Evolutionary conservation across 2,113 vertebrate genomes (phyloP), one percentile per base, ranked within the genome.

Genomic region (Burhinus oedicnemus): DNA sequence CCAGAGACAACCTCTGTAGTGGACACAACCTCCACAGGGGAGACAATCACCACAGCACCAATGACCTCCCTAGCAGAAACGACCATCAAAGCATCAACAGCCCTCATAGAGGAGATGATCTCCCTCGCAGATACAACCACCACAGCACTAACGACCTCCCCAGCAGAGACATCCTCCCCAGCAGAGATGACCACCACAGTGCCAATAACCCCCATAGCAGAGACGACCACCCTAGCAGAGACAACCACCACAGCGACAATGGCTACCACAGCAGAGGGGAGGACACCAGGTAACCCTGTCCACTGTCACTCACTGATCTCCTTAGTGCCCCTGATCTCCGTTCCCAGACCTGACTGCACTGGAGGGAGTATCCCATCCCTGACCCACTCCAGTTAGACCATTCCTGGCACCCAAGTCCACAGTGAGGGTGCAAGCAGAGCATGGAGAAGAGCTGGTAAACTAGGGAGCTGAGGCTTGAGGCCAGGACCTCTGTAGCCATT

Each of bases 161-260:
- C 15, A 47, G 11, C 4, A 1, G 14, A 34, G 7, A 21, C 25
- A 8, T 20, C 7, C 45, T 45, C 17, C 44, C 44, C 44, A 42
- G 51, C 9, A 5, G 30, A 17, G 38, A 13, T 4, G 6, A 72
- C 34, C 25, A 29, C 34, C 8, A 10, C 18, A 71, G 32, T 11
- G 16, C 22, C 22, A 34, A 25, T 12, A 17, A 69, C 15, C 11
- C 10, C 22, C 44, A 15, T 11, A 68, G 15, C 32, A 62, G n/a
- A 16, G 36, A 27, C 0, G 9, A 25, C 8, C 29, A 10, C 17
- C 36, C 16, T 14, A 13, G 10, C 13, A 23, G 25, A 21, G 23
- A 76, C 7, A 15, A 3, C 8, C 5, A 12, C 2, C 8, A 4
- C 1, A 27, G 4, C 2, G 10, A 2, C 4, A 25, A 8, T 3